phyloP scores from a whole-genome alignment of 2,113 vertebrate species.

The Spilogale gracilis region DNA sequence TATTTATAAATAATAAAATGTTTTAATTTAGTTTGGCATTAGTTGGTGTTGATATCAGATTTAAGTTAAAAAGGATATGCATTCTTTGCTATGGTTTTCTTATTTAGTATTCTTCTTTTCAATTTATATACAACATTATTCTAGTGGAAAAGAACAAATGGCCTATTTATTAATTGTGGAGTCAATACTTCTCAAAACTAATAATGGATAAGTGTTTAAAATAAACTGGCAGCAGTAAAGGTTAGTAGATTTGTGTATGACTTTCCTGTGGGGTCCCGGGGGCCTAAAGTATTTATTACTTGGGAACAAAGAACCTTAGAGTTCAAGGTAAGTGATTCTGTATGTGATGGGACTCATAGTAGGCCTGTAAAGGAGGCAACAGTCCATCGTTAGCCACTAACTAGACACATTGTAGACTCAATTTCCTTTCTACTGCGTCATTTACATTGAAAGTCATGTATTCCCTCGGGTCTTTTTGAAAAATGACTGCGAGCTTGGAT shows the following conservation, averaged over 20 bases:
- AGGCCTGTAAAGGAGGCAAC: conserved; percentile 68
- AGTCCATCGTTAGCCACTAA: conserved; percentile 54
- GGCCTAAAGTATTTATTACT: conserved; percentile 84
- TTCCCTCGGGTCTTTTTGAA: conserved; percentile 15
- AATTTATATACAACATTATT: conserved; percentile 76
- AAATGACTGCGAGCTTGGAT: conserved; percentile 4
- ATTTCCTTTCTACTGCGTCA: conserved; percentile 35
- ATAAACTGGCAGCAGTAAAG: conserved; percentile 83
- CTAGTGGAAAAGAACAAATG: conserved; percentile 82
- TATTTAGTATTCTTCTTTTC: conserved; percentile 79
- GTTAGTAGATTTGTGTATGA: conserved; percentile 79
- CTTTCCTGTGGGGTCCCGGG: conserved; percentile 85
- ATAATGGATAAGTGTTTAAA: conserved; percentile 83
- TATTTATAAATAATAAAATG: conserved; percentile 46
- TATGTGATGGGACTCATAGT: conserved; percentile 75
- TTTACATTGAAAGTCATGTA: neutral
- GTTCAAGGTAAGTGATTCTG: conserved; percentile 79
- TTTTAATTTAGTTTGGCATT: conserved; percentile 78
- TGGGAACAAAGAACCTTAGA: conserved; percentile 88
- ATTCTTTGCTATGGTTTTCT: conserved; percentile 69
- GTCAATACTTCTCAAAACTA: conserved; percentile 81
- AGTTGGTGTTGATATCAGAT: conserved; percentile 65
- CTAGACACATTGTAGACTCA: neutral
- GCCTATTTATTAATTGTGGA: conserved; percentile 84
- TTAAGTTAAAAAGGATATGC: conserved; percentile 68